phyloP scores from a whole-genome alignment of 2,113 vertebrate genomes.

The Riparia riparia region DNA sequence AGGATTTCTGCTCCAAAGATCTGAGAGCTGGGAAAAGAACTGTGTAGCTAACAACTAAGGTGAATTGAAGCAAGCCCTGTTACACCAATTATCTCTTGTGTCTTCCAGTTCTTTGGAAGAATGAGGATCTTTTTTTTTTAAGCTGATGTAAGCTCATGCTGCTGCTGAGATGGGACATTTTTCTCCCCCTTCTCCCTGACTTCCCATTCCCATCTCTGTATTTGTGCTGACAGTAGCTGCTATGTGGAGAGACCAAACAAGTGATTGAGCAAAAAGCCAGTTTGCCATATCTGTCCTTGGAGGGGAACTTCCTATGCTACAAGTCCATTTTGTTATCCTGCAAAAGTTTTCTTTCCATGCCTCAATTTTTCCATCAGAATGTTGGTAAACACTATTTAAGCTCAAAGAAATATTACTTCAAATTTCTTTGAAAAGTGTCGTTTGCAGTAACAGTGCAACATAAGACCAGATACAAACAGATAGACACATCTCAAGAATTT shows the following conservation, averaged over 20 bases:
- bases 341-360: not conserved
- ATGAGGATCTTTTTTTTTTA: not conserved
- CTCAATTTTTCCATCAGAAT: not conserved
- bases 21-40: not conserved
- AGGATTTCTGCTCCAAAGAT: not conserved
- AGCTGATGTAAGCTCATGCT: not conserved
- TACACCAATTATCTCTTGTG: not conserved
- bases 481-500: not conserved
- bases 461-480: not conserved
- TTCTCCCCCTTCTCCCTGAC: not conserved
- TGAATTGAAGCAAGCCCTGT: not conserved
- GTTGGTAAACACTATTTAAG: not conserved
- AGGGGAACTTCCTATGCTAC: not conserved
- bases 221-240: not conserved
- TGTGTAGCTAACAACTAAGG: not conserved
- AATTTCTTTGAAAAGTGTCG: not conserved
- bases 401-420: not conserved
- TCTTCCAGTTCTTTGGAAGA: not conserved
- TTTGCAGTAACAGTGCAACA: not conserved
- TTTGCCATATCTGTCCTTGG: not conserved
- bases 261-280: not conserved
- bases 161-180: not conserved
- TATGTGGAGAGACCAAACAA: not conserved
- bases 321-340: not conserved
- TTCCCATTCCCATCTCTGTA: not conserved